phyloP scores from a whole-genome alignment of 2,888 invertebrate species.

The Lochmaea crataegi region DNA sequence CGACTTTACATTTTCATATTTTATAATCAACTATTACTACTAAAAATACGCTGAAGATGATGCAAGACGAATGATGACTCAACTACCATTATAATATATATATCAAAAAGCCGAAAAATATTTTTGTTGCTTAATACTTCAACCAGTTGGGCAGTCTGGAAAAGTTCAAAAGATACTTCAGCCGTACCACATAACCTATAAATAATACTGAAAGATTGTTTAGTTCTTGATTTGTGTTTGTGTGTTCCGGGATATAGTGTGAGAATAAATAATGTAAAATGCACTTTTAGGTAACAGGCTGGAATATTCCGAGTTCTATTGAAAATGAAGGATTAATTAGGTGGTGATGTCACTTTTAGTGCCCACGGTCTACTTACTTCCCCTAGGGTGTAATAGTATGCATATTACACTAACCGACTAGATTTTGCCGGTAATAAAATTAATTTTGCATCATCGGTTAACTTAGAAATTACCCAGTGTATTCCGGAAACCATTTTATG shows the following conservation, averaged over 20 bases:
- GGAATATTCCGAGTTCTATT: background rate
- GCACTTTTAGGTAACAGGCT: background rate
- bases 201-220: background rate
- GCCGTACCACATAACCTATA: conserved; percentile 9
- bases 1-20: background rate
- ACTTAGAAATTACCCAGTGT: background rate
- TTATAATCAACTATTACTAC: background rate
- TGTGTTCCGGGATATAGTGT: conserved; percentile 1
- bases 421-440: no score
- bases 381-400: no score
- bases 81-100: background rate
- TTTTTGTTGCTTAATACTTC: conserved; percentile 15
- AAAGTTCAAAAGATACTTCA: conserved; percentile 13
- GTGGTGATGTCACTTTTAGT: no score
- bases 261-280: no score
- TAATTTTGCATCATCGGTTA: no score
- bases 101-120: conserved; percentile 3
- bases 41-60: background rate
- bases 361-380: no score
- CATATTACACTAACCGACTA: background rate
- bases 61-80: background rate
- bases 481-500: background rate
- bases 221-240: conserved; percentile 4
- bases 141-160: conserved; percentile 7
- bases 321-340: no score